Conservation (phyloP, 2,797 vertebrate genomes). For the Emydoidea blandingii region DNA sequence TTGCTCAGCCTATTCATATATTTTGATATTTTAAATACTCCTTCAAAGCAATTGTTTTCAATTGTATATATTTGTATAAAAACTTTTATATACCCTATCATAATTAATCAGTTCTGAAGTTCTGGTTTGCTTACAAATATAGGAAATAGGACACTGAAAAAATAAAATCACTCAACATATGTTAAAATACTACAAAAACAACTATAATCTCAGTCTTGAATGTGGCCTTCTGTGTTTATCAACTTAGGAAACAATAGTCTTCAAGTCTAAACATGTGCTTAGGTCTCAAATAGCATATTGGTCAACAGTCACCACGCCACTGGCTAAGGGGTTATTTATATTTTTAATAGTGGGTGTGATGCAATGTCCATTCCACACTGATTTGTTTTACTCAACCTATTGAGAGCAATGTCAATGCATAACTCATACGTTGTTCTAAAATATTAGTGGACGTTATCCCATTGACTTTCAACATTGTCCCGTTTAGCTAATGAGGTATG, state of each 20-base stretch:
- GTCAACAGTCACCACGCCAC: too few species aligned
- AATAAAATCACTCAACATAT: background rate
- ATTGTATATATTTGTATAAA: background rate
- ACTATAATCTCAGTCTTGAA: background rate
- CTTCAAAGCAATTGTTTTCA: background rate
- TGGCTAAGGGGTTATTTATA: too few species aligned
- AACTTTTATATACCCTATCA: background rate
- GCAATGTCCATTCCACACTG: background rate
- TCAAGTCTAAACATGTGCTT: too few species aligned
- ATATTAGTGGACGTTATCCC: background rate
- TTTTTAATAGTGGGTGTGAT: background rate
- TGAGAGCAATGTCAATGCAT: background rate
- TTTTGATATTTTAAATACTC: background rate
- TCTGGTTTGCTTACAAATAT: background rate
- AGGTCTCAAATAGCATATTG: too few species aligned
- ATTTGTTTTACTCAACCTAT: background rate
- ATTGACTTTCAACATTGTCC: background rate
- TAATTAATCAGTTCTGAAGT: background rate
- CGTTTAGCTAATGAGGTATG: background rate
- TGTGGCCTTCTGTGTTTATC: background rate
- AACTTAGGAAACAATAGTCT: too few species aligned
- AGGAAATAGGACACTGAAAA: background rate
- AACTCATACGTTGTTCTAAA: background rate
- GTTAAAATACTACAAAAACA: background rate
- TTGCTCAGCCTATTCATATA: background rate